Base-by-base conservation (phyloP, 2,113 vertebrate species). In the Eulemur rufifrons region DNA sequence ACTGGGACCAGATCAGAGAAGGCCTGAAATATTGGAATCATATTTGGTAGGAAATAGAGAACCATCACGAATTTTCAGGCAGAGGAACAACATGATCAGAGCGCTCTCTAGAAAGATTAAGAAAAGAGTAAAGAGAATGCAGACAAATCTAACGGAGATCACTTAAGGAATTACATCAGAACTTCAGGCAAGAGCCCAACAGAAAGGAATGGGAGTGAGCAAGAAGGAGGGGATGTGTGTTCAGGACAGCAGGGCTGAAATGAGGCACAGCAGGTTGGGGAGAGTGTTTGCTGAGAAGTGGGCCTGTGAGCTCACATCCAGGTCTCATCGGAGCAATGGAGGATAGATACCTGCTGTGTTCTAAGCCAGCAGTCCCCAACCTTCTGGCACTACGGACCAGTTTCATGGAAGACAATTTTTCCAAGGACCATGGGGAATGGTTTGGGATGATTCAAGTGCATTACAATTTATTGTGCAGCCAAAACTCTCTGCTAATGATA, bases 191-290 rank as follows among this genome's bases (percentile, higher is more conserved):
- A 39, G 45, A 78, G 29, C 47, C 69, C 18, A 9, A 17, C 52
- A 73, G 78, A 42, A 42, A 82, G 39, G 8, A 20, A 17, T 6
- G 2, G 32, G 69, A 9, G 61, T 25, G 5, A 17, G 6, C 37
- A 9, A 3, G 39, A 15, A 20, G 13, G 45, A 25, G 61, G 39
- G n/a, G 8, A 0, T 6, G 13, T 9, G 9, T 50, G 1, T 23
- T 14, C 1, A 2, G 39, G 47, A 32, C 61, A 42, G 39, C 5
- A 9, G 47, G 20, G 10, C 27, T 54, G 32, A 66, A 18, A 23
- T 25, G 15, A 18, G n/a, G 32, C 10, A 18, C 27, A 8, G 14
- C 64, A 32, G 15, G n/a, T 0, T 78, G 6, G 17, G 27, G 32
- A 74, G 5, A 32, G 37, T 23, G 17, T 34, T 37, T 20, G 73